These are phyloP conservation scores for Zonitis immaculata DNA, from an alignment of 2,888 invertebrate species.

Conservation along the genomic window DNA sequence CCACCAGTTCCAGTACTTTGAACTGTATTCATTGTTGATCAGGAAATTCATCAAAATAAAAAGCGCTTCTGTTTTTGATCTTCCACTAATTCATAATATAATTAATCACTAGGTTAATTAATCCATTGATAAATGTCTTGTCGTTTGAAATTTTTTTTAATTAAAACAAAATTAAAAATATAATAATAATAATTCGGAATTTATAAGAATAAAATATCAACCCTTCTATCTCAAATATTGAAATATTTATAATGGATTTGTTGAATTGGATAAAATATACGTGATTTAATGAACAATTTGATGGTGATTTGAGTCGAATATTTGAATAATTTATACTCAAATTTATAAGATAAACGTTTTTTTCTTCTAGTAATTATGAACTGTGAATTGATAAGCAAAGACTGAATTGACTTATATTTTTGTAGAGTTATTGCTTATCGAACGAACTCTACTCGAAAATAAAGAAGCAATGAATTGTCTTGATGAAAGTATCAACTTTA, in stretches of 20 bases:
- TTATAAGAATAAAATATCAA: background rate
- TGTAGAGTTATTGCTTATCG: too few species aligned
- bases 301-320: too few species aligned
- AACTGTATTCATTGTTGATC: constrained; percentile 57
- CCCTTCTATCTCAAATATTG: background rate
- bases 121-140: background rate
- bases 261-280: background rate
- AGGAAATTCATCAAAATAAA: constrained; percentile 22
- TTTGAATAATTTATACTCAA: too few species aligned
- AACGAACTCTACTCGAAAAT: too few species aligned
- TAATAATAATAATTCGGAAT: too few species aligned
- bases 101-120: background rate
- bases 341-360: too few species aligned
- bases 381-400: too few species aligned
- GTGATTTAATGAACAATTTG: background rate
- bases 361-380: too few species aligned
- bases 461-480: too few species aligned
- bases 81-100: background rate
- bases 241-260: background rate
- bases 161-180: background rate
- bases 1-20: constrained; percentile 60
- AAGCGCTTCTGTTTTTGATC: background rate
- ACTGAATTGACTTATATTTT: too few species aligned
- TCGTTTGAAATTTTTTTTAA: background rate
- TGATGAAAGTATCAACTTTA: too few species aligned